A percentile compares a stretch with the other conserved stretches of the same genome.
These are phyloP conservation scores for Leptodactylus fuscus DNA, from an alignment of 2,113 vertebrate genomes.

Conservation along the genomic window DNA sequence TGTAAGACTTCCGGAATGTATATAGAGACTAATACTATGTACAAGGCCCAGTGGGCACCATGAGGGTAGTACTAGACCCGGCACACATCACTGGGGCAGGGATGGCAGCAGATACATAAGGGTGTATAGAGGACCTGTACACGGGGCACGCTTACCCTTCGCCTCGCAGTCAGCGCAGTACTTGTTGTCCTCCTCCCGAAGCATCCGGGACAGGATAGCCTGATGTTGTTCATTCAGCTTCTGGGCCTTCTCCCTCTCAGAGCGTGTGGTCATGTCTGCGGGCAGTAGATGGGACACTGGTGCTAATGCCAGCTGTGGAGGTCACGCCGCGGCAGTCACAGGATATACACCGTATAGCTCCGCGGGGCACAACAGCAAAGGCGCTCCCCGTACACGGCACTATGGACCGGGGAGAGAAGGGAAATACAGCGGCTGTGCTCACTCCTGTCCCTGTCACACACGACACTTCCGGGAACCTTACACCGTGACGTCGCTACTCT, in stretches of 20 bases:
- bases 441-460: conserved; percentile 38
- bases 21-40: too few species aligned
- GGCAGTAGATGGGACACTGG: neutral
- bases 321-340: neutral
- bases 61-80: too few species aligned
- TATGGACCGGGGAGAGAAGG: neutral
- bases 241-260: conserved; percentile 92
- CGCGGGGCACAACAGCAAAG: neutral
- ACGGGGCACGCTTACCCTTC: conserved; percentile 82
- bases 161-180: conserved; percentile 95
- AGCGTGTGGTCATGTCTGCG: conserved; percentile 86
- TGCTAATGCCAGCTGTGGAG: neutral
- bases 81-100: too few species aligned
- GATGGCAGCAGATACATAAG: too few species aligned
- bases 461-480: conserved; percentile 56
- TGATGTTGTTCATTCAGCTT: conserved; percentile 96
- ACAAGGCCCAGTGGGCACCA: too few species aligned
- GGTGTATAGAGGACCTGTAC: too few species aligned
- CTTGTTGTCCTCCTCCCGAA: conserved; percentile 93
- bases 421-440: neutral
- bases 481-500: neutral
- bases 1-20: too few species aligned
- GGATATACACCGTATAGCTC: neutral
- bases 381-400: neutral
- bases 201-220: conserved; percentile 89